Percentiles rank a stretch among this genome's conserved stretches.
Evolutionary conservation across 2,113 vertebrate species (phyloP).

Genomic region (Campylomormyrus numenius): DNA sequence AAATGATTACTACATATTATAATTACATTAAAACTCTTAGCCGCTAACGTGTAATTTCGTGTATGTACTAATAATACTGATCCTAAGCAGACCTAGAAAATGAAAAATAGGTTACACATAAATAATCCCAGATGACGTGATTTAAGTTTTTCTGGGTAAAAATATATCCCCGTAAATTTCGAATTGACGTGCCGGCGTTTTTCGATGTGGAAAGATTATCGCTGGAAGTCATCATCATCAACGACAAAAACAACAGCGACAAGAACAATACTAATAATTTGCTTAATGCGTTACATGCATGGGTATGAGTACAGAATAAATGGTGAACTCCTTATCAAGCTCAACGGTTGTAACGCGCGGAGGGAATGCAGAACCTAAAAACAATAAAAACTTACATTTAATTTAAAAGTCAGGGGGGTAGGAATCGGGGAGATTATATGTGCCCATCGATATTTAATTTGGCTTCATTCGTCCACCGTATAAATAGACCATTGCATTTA

Average conservation of each 20-base stretch:
- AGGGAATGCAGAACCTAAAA: neutral
- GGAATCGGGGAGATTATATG: neutral
- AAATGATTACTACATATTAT: neutral
- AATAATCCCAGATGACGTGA: neutral
- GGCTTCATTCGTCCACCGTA: neutral
- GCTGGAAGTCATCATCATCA: neutral
- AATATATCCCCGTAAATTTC: neutral
- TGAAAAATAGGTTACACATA: neutral
- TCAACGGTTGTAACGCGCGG: neutral
- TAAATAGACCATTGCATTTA: neutral
- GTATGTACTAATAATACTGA: neutral
- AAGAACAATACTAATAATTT: conserved; percentile 1
- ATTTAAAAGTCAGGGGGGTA: neutral
- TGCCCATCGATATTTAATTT: neutral
- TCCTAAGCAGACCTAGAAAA: neutral
- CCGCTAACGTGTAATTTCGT: neutral
- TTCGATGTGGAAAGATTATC: neutral
- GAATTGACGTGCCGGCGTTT: neutral
- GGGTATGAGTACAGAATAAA: neutral
- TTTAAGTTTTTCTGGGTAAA: neutral
- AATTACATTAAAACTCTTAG: neutral
- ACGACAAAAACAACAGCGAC: neutral
- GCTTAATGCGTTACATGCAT: neutral
- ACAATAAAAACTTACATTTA: neutral
- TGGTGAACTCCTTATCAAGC: neutral